A percentile compares a stretch with the other conserved stretches of the same genome.
Evolutionary conservation across 2,888 invertebrate genomes (phyloP).

Genomic region (Caenorhabditis sp.): DNA sequence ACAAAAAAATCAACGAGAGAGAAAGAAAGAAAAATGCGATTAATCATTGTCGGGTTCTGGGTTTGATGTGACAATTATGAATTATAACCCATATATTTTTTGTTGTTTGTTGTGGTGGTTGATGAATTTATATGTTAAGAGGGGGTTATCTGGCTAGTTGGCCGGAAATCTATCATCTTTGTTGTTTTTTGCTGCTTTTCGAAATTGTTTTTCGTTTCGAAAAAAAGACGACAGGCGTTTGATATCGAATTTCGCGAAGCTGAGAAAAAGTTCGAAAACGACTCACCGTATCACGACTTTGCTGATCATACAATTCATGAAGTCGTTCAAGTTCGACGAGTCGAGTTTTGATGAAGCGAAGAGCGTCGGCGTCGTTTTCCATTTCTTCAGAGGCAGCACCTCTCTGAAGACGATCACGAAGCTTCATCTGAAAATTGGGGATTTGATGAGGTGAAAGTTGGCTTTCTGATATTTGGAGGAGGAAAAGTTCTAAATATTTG

Average conservation of each 20-base stretch:
- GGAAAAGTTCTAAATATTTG: too few species aligned
- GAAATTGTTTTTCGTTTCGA: neutral
- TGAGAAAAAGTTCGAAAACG: too few species aligned
- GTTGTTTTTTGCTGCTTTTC: neutral
- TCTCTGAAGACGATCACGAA: slow-evolving; percentile 32
- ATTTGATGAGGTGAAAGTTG: too few species aligned
- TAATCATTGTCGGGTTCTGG: neutral
- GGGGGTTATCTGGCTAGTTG: too few species aligned
- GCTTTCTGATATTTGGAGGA: too few species aligned
- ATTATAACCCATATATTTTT: neutral
- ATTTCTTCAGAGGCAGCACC: slow-evolving; percentile 8
- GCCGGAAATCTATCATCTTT: neutral
- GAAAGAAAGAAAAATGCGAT: neutral
- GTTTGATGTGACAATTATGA: neutral
- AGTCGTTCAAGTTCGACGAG: slow-evolving; percentile 31
- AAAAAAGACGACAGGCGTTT: neutral
- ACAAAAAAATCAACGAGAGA: neutral
- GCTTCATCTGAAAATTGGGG: slow-evolving; percentile 10
- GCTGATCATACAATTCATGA: slow-evolving; percentile 26
- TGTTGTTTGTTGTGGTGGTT: neutral
- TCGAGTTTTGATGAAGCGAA: slow-evolving; percentile 17
- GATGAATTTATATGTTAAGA: too few species aligned
- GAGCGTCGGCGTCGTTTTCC: slow-evolving; percentile 25
- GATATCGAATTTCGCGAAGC: too few species aligned
- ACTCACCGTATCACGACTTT: slow-evolving; percentile 29